Evolutionary conservation across 1,140 invertebrate genomes (phyloP).

Genomic region (Cydia fagiglandana): DNA sequence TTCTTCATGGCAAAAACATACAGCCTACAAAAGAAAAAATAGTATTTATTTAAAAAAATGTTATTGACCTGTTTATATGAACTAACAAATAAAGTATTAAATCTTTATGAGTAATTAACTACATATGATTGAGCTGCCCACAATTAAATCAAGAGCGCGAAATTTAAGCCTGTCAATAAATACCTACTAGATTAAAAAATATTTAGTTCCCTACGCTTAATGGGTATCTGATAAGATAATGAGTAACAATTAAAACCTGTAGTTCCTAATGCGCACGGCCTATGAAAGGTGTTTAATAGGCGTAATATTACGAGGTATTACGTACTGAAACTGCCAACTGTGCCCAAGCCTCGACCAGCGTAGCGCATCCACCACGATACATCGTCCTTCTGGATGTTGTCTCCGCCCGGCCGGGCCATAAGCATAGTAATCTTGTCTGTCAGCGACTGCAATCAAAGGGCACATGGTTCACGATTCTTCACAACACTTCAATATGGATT

Average conservation of each 20-base stretch:
- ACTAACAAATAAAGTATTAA: not conserved
- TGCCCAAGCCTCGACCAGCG: conserved; percentile 89
- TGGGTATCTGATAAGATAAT: conserved; percentile 22
- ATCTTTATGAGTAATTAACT: not conserved
- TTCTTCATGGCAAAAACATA: too few species aligned
- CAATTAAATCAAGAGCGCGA: not conserved
- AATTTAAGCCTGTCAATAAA: not conserved
- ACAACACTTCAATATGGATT: conserved; percentile 35
- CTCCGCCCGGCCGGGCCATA: conserved; percentile 87
- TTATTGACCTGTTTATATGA: not conserved
- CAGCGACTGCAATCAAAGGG: conserved; percentile 83
- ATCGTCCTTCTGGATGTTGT: conserved; percentile 87
- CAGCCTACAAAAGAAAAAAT: too few species aligned
- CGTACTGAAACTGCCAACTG: conserved; percentile 86
- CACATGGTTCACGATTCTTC: conserved; percentile 46
- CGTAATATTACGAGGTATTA: conserved; percentile 41
- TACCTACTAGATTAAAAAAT: not conserved
- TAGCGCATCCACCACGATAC: conserved; percentile 94
- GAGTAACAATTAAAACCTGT: conserved; percentile 23
- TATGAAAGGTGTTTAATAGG: conserved; percentile 10
- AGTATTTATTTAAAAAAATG: too few species aligned
- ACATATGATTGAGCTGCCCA: not conserved
- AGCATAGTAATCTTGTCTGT: conserved; percentile 87
- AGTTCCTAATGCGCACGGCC: not conserved
- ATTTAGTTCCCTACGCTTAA: conserved; percentile 7